phyloP scores from a whole-genome alignment of 1,140 invertebrate species.

The Meteorus sp. region DNA sequence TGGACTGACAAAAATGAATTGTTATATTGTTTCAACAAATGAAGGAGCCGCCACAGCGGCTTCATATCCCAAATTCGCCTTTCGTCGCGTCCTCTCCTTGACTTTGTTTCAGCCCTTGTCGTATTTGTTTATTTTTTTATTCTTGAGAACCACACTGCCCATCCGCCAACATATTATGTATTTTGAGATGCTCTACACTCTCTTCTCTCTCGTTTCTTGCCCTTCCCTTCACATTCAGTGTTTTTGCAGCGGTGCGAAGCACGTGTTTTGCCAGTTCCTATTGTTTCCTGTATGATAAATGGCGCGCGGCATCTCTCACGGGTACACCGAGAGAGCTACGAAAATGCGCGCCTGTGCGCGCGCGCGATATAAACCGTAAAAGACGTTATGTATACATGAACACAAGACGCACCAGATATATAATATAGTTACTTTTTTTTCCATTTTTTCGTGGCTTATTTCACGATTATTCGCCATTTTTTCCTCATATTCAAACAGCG shows the following conservation, averaged over 20 bases:
- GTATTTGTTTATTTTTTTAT: constrained; percentile 2
- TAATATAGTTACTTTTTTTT: too few relatives aligned
- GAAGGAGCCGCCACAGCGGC: constrained; percentile 43
- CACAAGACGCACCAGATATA: too few relatives aligned
- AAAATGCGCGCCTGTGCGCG: neutral
- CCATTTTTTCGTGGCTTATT: too few relatives aligned
- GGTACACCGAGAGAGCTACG: neutral
- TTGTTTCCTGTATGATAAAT: constrained; percentile 60
- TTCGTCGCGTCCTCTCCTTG: neutral
- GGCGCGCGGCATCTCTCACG: constrained; percentile 22
- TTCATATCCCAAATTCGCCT: neutral
- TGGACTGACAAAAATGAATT: constrained; percentile 53
- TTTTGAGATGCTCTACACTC: neutral
- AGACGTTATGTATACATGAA: too few relatives aligned
- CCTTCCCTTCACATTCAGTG: neutral
- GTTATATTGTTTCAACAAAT: constrained; percentile 58
- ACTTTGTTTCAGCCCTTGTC: neutral
- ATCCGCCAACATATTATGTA: constrained; percentile 6
- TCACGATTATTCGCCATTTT: too few relatives aligned
- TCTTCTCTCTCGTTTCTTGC: neutral
- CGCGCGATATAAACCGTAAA: too few relatives aligned
- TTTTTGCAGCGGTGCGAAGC: constrained; percentile 40
- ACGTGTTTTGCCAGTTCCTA: constrained; percentile 60
- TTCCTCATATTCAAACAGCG: too few relatives aligned
- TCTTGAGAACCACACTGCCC: neutral